Base-by-base conservation (phyloP, 2,888 invertebrate species). In the Drosophila borborema region DNA sequence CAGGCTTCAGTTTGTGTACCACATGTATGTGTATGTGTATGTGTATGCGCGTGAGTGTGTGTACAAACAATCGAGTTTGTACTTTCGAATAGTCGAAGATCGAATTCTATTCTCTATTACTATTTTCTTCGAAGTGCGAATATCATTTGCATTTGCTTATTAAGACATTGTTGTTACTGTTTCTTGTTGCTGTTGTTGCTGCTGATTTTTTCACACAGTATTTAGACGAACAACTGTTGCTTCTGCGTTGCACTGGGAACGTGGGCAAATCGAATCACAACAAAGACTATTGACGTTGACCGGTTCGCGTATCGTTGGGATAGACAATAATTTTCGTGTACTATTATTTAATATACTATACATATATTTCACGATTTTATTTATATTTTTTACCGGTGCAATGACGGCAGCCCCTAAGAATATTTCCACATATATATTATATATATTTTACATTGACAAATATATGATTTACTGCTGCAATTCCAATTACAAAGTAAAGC, bases 21-120 rank as follows among this genome's bases (percentile, higher is more conserved):
- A 41, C 62, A 20, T 80, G 72, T 64, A 51, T 43, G 12, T n/a
- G n/a, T 31, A 10, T 59, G 12, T 45, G 20, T 49, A 55, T 46
- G 43, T 41, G 49, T 61, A 6, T 54, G 53, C 28, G 28, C 5
- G 28, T 28, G 28, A 28, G 6, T 65, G 54, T 70, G 51, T 66
- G 66, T 46, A 62, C 61, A 76, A 72, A 63, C 64, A 77, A 62
- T 77, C 56, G 45, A 69, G 71, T 74, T 74, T 69, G 61, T 82
- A 82, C 87, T 85, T 87, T 87, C 78, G 78, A 85, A 85, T 87
- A 87, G 69, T 59, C 69, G 67, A 69, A 76, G 72, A 76, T 78
- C 64, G 59, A 58, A 75, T 74, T 82, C 60, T 72, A 69, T 82
- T 79, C 65, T 68, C 31, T 66, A 38, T 18, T 40, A 38, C 20